These are phyloP conservation scores for Champsocephalus gunnari DNA, from an alignment of 2,797 vertebrate genomes.

Conservation along the genomic window DNA sequence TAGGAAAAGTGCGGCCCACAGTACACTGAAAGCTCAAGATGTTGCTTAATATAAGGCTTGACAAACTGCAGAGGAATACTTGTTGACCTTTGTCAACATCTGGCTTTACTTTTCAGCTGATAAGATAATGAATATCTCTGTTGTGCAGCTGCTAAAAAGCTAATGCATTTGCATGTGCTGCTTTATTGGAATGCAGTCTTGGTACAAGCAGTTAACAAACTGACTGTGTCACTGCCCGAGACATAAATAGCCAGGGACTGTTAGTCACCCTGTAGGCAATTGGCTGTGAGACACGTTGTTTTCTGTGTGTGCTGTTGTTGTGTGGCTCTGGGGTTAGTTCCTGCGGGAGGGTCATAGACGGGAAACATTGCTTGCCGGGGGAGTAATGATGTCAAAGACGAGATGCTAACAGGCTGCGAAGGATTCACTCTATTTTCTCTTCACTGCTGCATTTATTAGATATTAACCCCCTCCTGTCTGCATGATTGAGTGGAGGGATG, in stretches of 20 bases:
- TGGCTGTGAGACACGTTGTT: slow-evolving; percentile 66
- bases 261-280: slow-evolving; percentile 45
- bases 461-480: slow-evolving; percentile 62
- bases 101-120: slow-evolving; percentile 27
- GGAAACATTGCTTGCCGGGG: slow-evolving; percentile 45
- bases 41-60: slow-evolving; percentile 6
- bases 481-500: slow-evolving; percentile 25
- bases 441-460: slow-evolving; percentile 40
- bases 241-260: slow-evolving; percentile 59
- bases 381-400: slow-evolving; percentile 72
- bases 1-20: not conserved
- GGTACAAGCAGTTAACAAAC: slow-evolving; percentile 43
- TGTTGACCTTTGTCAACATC: slow-evolving; percentile 14
- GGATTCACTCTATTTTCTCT: slow-evolving; percentile 54
- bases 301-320: slow-evolving; percentile 42
- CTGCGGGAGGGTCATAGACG: slow-evolving; percentile 62
- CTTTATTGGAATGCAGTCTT: slow-evolving; percentile 28
- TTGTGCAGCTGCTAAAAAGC: slow-evolving; percentile 29
- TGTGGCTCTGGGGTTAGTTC: slow-evolving; percentile 38
- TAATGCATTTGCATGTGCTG: slow-evolving; percentile 30
- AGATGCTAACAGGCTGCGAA: slow-evolving; percentile 65
- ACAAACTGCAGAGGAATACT: slow-evolving; percentile 11
- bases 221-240: slow-evolving; percentile 45
- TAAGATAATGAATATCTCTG: slow-evolving; percentile 35
- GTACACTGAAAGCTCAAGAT: slow-evolving; percentile 16